Evolutionary conservation across 2,797 vertebrate species (phyloP).

Genomic region (Esox lucius): DNA sequence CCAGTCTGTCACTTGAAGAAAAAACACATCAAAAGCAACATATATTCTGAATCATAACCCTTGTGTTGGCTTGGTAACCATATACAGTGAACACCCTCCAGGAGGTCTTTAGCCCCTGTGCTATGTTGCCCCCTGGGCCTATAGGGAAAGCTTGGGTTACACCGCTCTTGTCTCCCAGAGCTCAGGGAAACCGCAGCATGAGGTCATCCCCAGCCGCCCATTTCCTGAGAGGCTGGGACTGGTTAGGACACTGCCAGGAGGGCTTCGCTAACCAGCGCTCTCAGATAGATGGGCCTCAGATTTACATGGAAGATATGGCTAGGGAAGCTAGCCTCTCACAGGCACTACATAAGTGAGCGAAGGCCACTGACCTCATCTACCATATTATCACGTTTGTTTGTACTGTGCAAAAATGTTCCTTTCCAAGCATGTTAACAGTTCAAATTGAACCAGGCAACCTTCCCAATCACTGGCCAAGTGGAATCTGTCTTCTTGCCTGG

Average conservation of each 20-base stretch:
- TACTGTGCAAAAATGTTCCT: not conserved
- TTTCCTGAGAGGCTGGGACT: conserved; percentile 51
- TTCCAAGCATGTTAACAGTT: not conserved
- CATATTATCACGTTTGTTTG: conserved; percentile 4
- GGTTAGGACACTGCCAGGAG: conserved; percentile 43
- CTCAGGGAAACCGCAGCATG: conserved; percentile 53
- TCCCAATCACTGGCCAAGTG: not conserved
- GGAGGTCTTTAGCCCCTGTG: conserved; percentile 29
- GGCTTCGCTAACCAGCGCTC: conserved; percentile 48
- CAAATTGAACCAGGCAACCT: conserved; percentile 14
- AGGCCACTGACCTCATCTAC: conserved; percentile 3
- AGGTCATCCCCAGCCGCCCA: conserved; percentile 57
- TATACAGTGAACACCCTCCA: conserved; percentile 20
- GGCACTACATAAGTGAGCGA: conserved; percentile 7
- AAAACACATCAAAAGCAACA: not conserved
- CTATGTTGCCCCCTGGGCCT: conserved; percentile 33
- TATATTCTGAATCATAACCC: conserved; percentile 12
- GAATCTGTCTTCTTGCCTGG: not conserved
- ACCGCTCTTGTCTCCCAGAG: conserved; percentile 42
- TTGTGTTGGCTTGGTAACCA: not conserved
- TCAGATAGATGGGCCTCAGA: conserved; percentile 34
- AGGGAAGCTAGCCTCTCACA: conserved; percentile 14
- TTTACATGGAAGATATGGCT: conserved; percentile 25
- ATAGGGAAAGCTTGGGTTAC: conserved; percentile 33
- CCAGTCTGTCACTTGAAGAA: conserved; percentile 4